Base-by-base conservation (phyloP, 1,140 invertebrate genomes). In the Cydia pomonella region DNA sequence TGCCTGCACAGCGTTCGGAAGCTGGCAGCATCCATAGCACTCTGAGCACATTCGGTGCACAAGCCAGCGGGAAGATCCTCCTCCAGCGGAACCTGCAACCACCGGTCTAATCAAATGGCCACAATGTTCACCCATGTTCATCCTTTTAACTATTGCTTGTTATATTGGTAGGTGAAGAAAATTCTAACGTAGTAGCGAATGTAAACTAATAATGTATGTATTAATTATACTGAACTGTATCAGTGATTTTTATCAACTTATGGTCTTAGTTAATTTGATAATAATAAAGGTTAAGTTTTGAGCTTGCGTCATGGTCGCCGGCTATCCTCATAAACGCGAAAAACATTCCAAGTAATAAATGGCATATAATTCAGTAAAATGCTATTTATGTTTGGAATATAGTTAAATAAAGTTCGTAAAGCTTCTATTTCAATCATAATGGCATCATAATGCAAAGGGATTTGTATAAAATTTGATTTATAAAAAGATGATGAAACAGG, bases 31-130 rank as follows among this genome's bases (percentile, higher is more conserved):
- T 77, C 80, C 18, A 86, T 50, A 0, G 87, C 84, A 10, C 84
- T 80, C 41, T 73, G 59, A 5, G 78, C 85, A 77, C 89, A 92
- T 27, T 69, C 18, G 9, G 81, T 72, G 80, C 89, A 92, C 29
- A 91, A 76, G 47, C 84, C 82, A 23, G 76, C 41, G 4, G 90
- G 89, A 74, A 92, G 80, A 74, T 82, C 84, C 29, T 79, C 85
- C 16, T 84, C 80, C 72, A 82, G 29, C 80, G 62, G 75, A 81
- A 91, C 85, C 90, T 91, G 89, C 79, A 91, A 92, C 80, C 82
- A 92, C 75, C 75, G 78, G 27, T 81, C 80, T 79, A 82, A 76
- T 90, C 87, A 92, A 87, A 80, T 74, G 78, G 80, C 83, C 85
- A 87, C 77, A 64, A 79, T 76, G 59, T 78, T 72, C 72, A 1